A percentile compares a stretch with the other conserved stretches of the same genome.
phyloP scores from a whole-genome alignment of 2,113 vertebrate genomes.

The Crotophaga sulcirostris region DNA sequence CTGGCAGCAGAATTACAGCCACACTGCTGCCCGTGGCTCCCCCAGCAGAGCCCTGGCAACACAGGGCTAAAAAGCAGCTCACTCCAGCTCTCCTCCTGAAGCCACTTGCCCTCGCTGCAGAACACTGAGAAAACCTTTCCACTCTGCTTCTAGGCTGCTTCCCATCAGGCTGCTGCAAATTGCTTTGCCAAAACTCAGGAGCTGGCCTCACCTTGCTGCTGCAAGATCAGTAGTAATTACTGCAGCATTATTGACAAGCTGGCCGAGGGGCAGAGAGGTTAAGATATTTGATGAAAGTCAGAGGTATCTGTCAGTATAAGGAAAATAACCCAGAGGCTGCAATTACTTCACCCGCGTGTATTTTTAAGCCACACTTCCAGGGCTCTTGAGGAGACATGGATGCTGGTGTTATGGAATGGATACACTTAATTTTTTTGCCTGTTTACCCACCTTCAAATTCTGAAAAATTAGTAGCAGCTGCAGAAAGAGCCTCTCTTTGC shows the following conservation, averaged over 20 bases:
- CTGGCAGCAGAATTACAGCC: neutral
- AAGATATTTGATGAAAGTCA: constrained; percentile 1
- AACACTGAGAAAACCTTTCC: neutral
- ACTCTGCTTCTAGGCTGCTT: neutral
- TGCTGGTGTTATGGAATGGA: neutral
- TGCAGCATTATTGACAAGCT: neutral
- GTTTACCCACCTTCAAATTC: neutral
- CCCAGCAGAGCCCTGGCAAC: neutral
- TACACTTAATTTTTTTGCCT: neutral
- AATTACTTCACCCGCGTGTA: neutral
- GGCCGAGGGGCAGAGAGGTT: neutral
- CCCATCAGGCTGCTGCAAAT: neutral
- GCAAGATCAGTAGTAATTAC: constrained; percentile 12
- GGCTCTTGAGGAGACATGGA: neutral
- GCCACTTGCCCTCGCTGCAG: neutral
- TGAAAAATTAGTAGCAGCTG: neutral
- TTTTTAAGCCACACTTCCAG: neutral
- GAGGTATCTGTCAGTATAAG: neutral
- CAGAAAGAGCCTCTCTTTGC: neutral
- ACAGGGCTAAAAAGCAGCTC: neutral
- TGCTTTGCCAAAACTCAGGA: neutral
- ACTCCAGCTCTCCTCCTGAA: neutral
- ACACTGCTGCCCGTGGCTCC: neutral
- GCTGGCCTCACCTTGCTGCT: neutral
- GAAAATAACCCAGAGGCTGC: neutral